A percentile compares a stretch with the other conserved stretches of the same genome.
These are phyloP conservation scores for Oreochromis tanganicae DNA, from an alignment of 2,113 vertebrate species.

Conservation along the genomic window DNA sequence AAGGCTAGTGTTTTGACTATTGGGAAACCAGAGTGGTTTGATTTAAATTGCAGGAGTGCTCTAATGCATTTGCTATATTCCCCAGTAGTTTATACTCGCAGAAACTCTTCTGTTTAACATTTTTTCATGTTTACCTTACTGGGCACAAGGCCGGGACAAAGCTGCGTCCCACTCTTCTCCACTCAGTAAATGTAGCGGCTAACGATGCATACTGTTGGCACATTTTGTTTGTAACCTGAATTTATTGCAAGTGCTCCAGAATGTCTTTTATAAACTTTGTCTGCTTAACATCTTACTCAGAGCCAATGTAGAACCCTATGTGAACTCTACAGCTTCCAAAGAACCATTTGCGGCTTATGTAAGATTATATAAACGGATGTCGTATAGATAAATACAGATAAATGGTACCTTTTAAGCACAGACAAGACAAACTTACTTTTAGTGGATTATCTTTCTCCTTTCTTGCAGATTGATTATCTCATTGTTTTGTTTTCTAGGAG, in stretches of 20 bases:
- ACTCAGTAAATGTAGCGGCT: not conserved
- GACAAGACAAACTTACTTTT: not conserved
- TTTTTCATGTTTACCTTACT: constrained; percentile 42
- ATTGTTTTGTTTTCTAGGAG: not conserved
- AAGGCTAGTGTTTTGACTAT: constrained; percentile 54
- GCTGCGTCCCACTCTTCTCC: not conserved
- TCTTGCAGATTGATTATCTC: fast-evolving
- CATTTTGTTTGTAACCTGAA: constrained; percentile 38
- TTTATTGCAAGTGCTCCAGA: constrained; percentile 29
- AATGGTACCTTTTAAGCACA: constrained; percentile 22
- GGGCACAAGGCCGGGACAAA: constrained; percentile 16
- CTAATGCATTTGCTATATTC: constrained; percentile 20
- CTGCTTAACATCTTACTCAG: constrained; percentile 27
- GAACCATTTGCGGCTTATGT: constrained; percentile 42
- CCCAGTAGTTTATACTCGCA: not conserved
- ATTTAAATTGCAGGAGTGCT: constrained; percentile 25
- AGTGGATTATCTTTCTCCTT: not conserved
- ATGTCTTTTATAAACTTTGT: constrained; percentile 35
- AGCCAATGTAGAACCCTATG: not conserved
- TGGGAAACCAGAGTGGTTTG: constrained; percentile 46
- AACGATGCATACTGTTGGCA: not conserved
- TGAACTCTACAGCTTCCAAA: constrained; percentile 29
- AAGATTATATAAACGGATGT: constrained; percentile 52
- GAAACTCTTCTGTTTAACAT: constrained; percentile 41
- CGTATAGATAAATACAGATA: constrained; percentile 37